Percentiles rank a stretch among this genome's conserved stretches.
Evolutionary conservation across 2,888 invertebrate genomes (phyloP).

Genomic region (Hedya salicella): DNA sequence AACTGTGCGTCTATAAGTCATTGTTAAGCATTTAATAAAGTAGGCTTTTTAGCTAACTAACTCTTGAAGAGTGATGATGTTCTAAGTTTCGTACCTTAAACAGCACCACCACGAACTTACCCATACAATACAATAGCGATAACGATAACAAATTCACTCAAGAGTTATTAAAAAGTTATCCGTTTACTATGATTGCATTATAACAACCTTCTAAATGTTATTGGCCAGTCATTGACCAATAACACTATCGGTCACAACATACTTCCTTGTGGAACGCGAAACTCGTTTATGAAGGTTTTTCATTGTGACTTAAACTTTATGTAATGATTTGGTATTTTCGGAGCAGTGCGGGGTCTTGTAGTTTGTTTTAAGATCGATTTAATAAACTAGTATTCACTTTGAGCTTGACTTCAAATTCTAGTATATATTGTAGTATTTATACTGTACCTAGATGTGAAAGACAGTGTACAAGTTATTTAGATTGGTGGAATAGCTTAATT

Average conservation of each 20-base stretch:
- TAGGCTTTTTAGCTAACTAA: no score
- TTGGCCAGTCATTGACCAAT: conserved; percentile 33
- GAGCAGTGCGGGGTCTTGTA: background rate
- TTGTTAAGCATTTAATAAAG: no score
- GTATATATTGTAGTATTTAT: no score
- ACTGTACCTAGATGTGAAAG: no score
- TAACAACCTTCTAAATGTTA: conserved; percentile 10
- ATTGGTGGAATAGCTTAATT: no score
- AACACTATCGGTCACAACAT: conserved; percentile 19
- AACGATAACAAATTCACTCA: background rate
- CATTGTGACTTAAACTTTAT: conserved; percentile 15
- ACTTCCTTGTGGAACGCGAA: conserved; percentile 36
- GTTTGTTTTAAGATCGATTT: conserved; percentile 2
- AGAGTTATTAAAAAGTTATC: background rate
- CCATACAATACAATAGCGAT: no score
- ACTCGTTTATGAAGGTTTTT: conserved; percentile 35
- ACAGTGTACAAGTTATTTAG: no score
- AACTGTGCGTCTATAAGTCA: no score
- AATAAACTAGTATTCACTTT: background rate
- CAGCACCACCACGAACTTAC: no score
- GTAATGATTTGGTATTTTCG: conserved; percentile 11
- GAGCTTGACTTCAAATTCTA: background rate
- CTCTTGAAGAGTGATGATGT: no score
- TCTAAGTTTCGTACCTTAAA: no score
- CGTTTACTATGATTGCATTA: conserved; percentile 13